Conservation (phyloP, 2,888 invertebrate genomes). For the Hirudinaria manillensis region DNA sequence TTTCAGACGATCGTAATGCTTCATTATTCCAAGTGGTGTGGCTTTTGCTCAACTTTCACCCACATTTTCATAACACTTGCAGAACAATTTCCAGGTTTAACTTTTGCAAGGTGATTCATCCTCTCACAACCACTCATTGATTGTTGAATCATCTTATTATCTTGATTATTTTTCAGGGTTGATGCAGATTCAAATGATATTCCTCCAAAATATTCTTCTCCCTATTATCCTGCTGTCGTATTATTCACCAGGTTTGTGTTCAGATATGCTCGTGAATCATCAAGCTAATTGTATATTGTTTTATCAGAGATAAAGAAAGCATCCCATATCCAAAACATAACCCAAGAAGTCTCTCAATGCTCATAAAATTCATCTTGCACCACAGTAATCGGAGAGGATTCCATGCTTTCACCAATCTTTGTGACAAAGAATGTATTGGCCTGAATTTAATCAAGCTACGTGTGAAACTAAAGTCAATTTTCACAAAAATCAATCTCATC, state of each 20-base stretch:
- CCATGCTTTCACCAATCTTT: not conserved
- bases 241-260: slow-evolving; percentile 6
- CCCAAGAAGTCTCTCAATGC: not conserved
- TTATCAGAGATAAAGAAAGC: not conserved
- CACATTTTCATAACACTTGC: slow-evolving; percentile 67
- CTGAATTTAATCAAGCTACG: not conserved
- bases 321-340: not conserved
- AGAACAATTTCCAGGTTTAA: slow-evolving; percentile 59
- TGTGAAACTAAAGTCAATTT: not conserved
- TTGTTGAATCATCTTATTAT: not conserved
- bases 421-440: not conserved
- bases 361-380: slow-evolving; percentile 1
- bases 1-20: slow-evolving; percentile 39
- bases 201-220: slow-evolving; percentile 77
- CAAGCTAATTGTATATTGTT: not conserved
- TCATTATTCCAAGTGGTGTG: slow-evolving; percentile 62
- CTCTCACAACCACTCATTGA: slow-evolving; percentile 27
- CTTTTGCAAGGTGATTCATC: slow-evolving; percentile 46
- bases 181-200: slow-evolving; percentile 78
- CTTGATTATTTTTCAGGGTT: slow-evolving; percentile 55
- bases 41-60: slow-evolving; percentile 67
- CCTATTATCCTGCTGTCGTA: slow-evolving; percentile 71
- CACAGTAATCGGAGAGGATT: not conserved
- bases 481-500: not conserved
- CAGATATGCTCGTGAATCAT: not conserved